Base-by-base conservation (phyloP, 2,797 vertebrate species). In the Gobio occitaniae region DNA sequence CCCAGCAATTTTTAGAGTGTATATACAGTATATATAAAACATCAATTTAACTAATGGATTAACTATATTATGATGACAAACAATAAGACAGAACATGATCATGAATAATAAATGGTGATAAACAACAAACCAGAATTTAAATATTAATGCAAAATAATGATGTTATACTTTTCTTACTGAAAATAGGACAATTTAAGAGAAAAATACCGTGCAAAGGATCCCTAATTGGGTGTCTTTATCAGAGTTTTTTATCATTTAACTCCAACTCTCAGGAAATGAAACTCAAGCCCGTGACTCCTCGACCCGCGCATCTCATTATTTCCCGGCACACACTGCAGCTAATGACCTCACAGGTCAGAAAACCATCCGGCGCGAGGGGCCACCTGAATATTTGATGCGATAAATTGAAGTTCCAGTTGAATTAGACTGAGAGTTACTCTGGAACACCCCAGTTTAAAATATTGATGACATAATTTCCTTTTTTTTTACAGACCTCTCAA, bases 321-420 rank as follows among this genome's bases (percentile, higher is more conserved):
- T 25, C 65, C 5, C 63, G 8, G 32, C 19, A 8, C 76, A n/a
- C 76, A 9, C n/a, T 25, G 36, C 63, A 3, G 78, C 63, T 70
- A 12, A 80, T 41, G 78, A 80, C 65, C 78, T 69, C 78, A 54
- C 47, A n/a, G 78, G 63, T 52, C 47, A 69, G 36, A 21, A 69
- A 69, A 69, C 38, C 78, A 41, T 80, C 63, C 66, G 61, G 61
- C 25, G 12, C 32, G 12, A 50, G 25, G 48, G 78, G n/a, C 48
- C 12, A 16, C 25, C 32, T 80, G 78, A 80, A 80, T 83, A 72
- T 74, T 75, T 83, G 70, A 80, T 80, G n/a, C 11, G 0, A 74
- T 76, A 72, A 75, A 83, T 56, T 74, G 69, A 32, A 66, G 25
- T 25, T 83, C 41, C 44, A 36, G 61, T 66, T 50, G 61, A 79